Conservation (phyloP, 1,140 invertebrate species). For the Drepana arcuata region DNA sequence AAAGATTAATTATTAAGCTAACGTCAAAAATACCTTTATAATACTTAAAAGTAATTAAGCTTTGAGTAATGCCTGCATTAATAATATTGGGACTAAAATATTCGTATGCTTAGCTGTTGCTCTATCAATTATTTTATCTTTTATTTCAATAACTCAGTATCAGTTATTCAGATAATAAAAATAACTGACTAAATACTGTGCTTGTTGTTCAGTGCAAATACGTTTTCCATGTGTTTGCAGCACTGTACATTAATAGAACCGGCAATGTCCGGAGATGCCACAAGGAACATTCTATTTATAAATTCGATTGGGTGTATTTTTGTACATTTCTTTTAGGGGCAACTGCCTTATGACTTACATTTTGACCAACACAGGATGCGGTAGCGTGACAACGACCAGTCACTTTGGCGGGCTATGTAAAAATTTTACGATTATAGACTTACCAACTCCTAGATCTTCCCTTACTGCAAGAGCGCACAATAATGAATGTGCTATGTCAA, state of each 20-base stretch:
- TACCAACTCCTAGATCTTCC: slow-evolving; percentile 95
- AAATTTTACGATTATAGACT: slow-evolving; percentile 50
- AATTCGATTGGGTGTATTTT: slow-evolving; percentile 49
- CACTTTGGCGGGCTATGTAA: slow-evolving; percentile 33
- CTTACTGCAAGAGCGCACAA: slow-evolving; percentile 92
- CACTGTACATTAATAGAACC: slow-evolving; percentile 11
- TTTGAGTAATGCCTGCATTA: no score
- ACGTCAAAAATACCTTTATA: no score
- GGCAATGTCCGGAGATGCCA: slow-evolving; percentile 7
- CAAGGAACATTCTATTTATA: slow-evolving; percentile 58
- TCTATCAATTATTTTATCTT: no score
- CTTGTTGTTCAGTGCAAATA: no score
- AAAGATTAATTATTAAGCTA: no score
- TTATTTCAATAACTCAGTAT: no score
- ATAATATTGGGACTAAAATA: no score
- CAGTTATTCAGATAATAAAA: no score
- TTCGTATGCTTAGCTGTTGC: no score
- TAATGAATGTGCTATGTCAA: slow-evolving; percentile 96
- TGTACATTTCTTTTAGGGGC: slow-evolving; percentile 37
- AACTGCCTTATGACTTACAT: slow-evolving; percentile 8
- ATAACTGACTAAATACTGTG: no score
- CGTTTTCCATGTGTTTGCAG: neutral
- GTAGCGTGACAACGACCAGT: slow-evolving; percentile 9
- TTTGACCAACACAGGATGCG: slow-evolving; percentile 15
- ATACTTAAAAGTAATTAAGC: no score